Conservation (phyloP, 2,797 vertebrate species). For the Sebastes flavidus region DNA sequence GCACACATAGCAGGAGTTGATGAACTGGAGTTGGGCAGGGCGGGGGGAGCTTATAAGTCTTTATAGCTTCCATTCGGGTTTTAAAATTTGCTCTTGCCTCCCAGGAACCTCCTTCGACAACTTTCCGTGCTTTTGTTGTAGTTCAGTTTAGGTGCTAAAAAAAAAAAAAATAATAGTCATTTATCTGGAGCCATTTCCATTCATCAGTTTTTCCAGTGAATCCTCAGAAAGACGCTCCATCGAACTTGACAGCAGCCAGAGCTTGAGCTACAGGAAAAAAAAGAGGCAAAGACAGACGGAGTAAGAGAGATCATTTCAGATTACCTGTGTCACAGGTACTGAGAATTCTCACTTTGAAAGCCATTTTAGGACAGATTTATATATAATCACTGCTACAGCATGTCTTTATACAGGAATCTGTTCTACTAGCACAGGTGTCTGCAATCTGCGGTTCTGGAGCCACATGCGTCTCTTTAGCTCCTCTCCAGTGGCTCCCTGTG, state of each 20-base stretch:
- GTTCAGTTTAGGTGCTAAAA: slow-evolving; percentile 34
- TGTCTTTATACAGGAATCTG: neutral
- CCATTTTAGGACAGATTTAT: neutral
- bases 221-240: slow-evolving; percentile 87
- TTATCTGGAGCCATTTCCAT: slow-evolving; percentile 22
- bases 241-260: slow-evolving; percentile 86
- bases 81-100: neutral
- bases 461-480: no score
- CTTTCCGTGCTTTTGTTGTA: slow-evolving; percentile 39
- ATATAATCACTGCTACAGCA: neutral
- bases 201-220: slow-evolving; percentile 33
- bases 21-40: neutral
- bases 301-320: neutral
- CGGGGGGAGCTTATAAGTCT: neutral
- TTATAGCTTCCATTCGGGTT: neutral
- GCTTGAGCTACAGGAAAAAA: slow-evolving; percentile 83
- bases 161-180: slow-evolving; percentile 25
- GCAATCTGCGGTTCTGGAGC: no score
- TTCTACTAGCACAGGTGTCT: no score
- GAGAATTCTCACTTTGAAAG: neutral
- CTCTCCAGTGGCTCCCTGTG: no score
- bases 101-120: slow-evolving; percentile 12
- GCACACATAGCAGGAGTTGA: neutral
- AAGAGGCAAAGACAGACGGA: neutral
- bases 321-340: neutral